A percentile compares a stretch with the other conserved stretches of the same genome.
Evolutionary conservation across 2,113 vertebrate genomes (phyloP).

Genomic region (Vombatus ursinus): DNA sequence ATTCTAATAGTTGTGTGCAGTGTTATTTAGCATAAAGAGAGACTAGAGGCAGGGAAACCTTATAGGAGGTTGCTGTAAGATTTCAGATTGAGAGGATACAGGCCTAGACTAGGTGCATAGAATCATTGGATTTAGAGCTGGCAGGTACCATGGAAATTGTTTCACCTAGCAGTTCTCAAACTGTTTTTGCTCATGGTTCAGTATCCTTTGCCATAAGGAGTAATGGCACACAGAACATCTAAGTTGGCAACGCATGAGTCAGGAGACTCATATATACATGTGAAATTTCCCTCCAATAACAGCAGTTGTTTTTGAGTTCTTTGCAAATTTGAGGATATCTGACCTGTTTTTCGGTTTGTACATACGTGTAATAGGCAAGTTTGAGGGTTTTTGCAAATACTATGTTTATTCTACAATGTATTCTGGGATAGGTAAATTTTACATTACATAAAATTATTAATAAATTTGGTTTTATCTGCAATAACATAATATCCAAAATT

Average conservation of each 20-base stretch:
- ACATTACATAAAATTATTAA: not conserved
- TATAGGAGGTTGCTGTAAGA: not conserved
- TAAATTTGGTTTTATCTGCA: not conserved
- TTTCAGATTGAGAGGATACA: not conserved
- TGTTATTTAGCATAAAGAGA: too few relatives aligned
- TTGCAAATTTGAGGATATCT: not conserved
- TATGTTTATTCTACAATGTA: not conserved
- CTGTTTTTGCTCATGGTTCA: not conserved
- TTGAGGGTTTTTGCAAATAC: not conserved
- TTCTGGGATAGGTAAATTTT: not conserved
- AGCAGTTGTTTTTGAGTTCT: not conserved
- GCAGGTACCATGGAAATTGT: not conserved
- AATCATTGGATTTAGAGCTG: not conserved
- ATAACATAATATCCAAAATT: not conserved
- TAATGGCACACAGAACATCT: not conserved
- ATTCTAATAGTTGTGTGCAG: too few relatives aligned
- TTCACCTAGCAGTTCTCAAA: not conserved
- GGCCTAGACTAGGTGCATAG: not conserved
- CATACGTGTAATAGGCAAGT: not conserved
- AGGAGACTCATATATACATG: not conserved
- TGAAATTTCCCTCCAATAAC: not conserved
- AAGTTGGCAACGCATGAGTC: not conserved
- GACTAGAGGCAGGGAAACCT: not conserved
- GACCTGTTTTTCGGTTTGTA: not conserved
- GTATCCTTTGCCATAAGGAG: not conserved